Base-by-base conservation (phyloP, 2,797 vertebrate genomes). In the Pangasius macronema region DNA sequence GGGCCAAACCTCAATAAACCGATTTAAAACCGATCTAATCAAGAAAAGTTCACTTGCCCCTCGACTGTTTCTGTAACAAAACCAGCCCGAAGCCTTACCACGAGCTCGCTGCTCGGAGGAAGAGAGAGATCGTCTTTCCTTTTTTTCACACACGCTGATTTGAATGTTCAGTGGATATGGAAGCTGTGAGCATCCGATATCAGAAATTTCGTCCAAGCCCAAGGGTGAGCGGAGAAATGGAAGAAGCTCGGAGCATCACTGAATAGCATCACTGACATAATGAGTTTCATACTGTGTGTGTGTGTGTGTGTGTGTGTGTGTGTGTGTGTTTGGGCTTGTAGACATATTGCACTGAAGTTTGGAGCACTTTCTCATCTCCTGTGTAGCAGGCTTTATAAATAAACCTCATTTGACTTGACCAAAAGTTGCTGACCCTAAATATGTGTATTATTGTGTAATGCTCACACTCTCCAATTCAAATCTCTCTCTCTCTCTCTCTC, bases 121-220 rank as follows among this genome's bases (percentile, higher is more conserved):
- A 18, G 1, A 70, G 1, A 70, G 16, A n/a, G 67, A 70, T 20
- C 6, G 1, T 70, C 20, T 8, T 36, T 8, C 30, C 16, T 36
- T 8, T 8, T 16, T 39, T 65, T 24, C 30, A 68, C 65, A 68
- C 65, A 68, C 65, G 5, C 14, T 68, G 14, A 33, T 68, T 36
- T 39, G 36, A 42, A 72, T 72, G 68, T 42, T 72, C 20, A 42
- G 68, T 39, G 39, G 24, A 75, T 46, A 75, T 24, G 42, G 42
- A 49, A 75, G 72, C 72, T 75, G 72, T 49, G 72, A 46, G 72
- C 70, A 18, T 33, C 72, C n/a, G 72, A 75, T 49, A 75, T 75
- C 10, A 5, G 72, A 46, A 73, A 46, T 73, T 46, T 46, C 11
- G 22, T 75, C 24, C 39, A 49, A 27, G 39, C 72, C 39, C 72